Percentiles rank a stretch among this genome's conserved stretches.
phyloP scores from a whole-genome alignment of 2,888 invertebrate species.

The Poecilobothrus nobilitatus region DNA sequence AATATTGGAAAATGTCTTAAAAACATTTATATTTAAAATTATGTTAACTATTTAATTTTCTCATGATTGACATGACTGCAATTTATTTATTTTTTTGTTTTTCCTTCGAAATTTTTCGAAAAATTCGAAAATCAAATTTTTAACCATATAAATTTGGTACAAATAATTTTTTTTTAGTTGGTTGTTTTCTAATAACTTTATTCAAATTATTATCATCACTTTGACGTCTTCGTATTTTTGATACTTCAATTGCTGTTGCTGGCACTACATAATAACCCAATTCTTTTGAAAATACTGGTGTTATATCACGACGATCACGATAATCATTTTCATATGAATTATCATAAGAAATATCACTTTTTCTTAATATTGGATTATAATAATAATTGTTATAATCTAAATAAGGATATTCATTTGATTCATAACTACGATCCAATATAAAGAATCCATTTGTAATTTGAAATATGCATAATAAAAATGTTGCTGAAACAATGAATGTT shows the following conservation, averaged over 20 bases:
- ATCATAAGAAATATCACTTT: not conserved
- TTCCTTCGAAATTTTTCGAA: no score
- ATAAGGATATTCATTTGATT: not conserved
- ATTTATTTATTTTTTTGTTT: no score
- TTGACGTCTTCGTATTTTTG: not conserved
- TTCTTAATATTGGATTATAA: not conserved
- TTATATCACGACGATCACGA: not conserved
- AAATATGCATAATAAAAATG: not conserved
- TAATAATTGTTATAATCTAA: not conserved
- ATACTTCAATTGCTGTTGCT: not conserved
- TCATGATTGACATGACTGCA: no score
- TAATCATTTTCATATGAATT: not conserved
- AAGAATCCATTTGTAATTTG: not conserved
- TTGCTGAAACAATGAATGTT: not conserved
- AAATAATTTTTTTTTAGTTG: not conserved
- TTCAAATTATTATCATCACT: not conserved
- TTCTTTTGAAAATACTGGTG: not conserved
- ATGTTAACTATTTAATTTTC: no score
- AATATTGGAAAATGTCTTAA: no score
- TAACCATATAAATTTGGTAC: not conserved
- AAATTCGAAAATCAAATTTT: not conserved
- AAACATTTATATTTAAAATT: no score
- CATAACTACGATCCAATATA: not conserved
- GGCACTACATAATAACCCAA: not conserved
- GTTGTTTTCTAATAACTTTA: not conserved